Base-by-base conservation (phyloP, 2,888 invertebrate species). In the Chloroclysta siterata region DNA sequence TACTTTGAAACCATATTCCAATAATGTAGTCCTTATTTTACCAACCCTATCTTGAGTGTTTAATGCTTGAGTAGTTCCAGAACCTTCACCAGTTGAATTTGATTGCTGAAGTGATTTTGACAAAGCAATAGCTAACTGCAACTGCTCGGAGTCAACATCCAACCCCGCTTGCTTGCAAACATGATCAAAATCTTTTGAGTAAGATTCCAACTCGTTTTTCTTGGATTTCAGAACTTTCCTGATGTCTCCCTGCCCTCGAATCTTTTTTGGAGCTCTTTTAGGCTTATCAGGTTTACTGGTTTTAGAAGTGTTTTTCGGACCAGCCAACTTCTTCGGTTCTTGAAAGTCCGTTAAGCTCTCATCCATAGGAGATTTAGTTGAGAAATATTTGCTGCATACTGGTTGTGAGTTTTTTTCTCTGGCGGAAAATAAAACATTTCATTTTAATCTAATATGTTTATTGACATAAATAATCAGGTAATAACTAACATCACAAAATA, bases 101-200 rank as follows among this genome's bases (percentile, higher is more conserved):
- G 60, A 39, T 5, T 61, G 28, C 50, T 88, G 79, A 5, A 93
- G 78, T 0, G 96, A 96, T 77, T 93, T 94, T 2, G 96, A 95
- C 63, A 96, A 79, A 13, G 95, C 95, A 71, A 96, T 88, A 48
- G 95, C 96, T 81, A 96, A 76, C 79, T 95, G 95, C 66, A 96
- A 83, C 71, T 96, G 94, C 73, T 95, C 95, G 0, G 94, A 87
- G 85, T 95, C 94, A 51, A 95, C 86, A 79, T 95, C 95, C 56
- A 89, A 74, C 1, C 91, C 91, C 58, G 83, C 85, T 68, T 82
- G 76, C 63, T 83, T 84, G 70, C 88, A 94, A 65, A 92, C 88
- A 75, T 77, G 82, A 73, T 87, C 88, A 85, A 87, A 93, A 66
- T 87, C 82, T 63, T 89, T 84, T 8, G 89, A 77, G 74, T 91